Evolutionary conservation across 1,140 invertebrate species (phyloP), one percentile per base, ranked within the genome.

Genomic region (Atta colombica): DNA sequence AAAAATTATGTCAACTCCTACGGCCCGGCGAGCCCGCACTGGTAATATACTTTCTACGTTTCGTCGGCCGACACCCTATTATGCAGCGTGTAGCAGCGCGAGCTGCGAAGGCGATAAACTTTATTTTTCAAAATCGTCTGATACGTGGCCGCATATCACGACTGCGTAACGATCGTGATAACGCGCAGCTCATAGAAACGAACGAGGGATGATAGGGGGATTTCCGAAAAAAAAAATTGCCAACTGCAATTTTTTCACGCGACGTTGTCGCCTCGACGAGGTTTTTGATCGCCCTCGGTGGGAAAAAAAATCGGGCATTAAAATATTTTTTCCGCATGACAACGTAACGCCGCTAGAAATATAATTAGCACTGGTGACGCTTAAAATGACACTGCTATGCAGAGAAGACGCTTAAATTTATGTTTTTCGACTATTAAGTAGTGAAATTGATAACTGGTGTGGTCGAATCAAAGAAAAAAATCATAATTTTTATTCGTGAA

Each of bases 81-180:
- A 91, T 87, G 84, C 60, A 35, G 25, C 69, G 87, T 69, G 39
- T 77, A 77, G 61, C 53, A 51, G 55, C 87, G 88, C 80, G 77
- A 77, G 51, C 77, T 60, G 45, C 88, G 71, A 90, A 91, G 90
- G 84, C 89, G 90, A 90, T 90, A 91, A 91, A 91, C 89, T 91
- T 91, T 91, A 91, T 90, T 91, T 91, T 91, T 69, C 87, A 90
- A 90, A 91, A 90, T 91, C 90, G 90, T 74, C 87, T 72, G 86
- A 91, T 80, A 81, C 87, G 88, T 80, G 53, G 28, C 60, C 75
- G 51, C 78, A 21, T 71, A 74, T 51, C 58, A 60, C 35, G 80
- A 39, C 39, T 60, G 84, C 61, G 84, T 90, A 88, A 90, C 90
- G 90, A 91, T 90, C 90, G 90, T 82, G 90, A 91, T 91, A 91